Conservation (phyloP, 1,140 invertebrate species). For the Pogonus chalceus region DNA sequence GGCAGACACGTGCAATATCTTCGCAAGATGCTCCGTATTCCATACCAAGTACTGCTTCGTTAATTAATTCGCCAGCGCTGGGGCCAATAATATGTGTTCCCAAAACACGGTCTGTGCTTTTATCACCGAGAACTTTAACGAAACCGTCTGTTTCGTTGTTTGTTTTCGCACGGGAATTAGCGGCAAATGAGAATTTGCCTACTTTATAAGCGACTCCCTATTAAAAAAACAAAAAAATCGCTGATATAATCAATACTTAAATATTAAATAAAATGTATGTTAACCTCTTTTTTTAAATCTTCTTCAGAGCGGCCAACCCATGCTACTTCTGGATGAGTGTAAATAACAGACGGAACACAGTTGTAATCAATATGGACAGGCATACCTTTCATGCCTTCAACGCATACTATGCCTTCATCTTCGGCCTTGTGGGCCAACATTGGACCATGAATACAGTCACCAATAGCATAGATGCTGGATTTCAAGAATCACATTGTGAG, state of each 20-base stretch:
- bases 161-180: constrained; percentile 96
- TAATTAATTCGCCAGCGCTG: constrained; percentile 91
- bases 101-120: constrained; percentile 87
- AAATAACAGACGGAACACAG: constrained; percentile 96
- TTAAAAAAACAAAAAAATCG: constrained; percentile 27
- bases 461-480: constrained; percentile 97
- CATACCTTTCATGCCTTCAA: constrained; percentile 87
- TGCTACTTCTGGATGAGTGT: constrained; percentile 98
- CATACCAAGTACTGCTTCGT: constrained; percentile 95
- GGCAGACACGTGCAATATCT: constrained; percentile 95
- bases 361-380: constrained; percentile 99
- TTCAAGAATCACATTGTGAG: no score
- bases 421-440: constrained; percentile 99
- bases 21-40: constrained; percentile 98
- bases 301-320: constrained; percentile 99
- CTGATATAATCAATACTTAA: not conserved
- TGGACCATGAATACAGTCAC: constrained; percentile 96
- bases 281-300: constrained; percentile 85
- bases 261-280: not conserved
- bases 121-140: constrained; percentile 91
- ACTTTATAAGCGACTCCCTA: constrained; percentile 87
- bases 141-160: constrained; percentile 97
- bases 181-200: constrained; percentile 96
- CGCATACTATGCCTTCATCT: constrained; percentile 95
- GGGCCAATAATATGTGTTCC: constrained; percentile 97